Evolutionary conservation across 1,140 invertebrate species (phyloP).

Genomic region (Nasonia longicornis): DNA sequence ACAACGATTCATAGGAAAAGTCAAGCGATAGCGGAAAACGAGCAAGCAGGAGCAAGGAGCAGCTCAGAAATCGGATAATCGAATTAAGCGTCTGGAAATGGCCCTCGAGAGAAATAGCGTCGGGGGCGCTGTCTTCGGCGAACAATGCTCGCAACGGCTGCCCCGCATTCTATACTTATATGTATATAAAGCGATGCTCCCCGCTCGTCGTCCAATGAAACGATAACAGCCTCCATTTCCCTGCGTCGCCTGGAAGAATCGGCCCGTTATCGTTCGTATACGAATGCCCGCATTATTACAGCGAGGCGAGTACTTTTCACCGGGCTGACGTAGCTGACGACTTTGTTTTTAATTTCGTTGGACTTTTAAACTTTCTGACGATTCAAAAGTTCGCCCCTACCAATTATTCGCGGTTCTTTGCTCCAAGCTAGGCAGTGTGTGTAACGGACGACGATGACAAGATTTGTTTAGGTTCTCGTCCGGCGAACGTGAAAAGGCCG

Average conservation of each 20-base stretch:
- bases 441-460: background rate
- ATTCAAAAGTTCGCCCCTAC: background rate
- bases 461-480: background rate
- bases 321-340: background rate
- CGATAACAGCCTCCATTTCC: constrained; percentile 50
- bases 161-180: background rate
- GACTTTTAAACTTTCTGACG: background rate
- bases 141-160: constrained; percentile 21
- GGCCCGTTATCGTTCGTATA: constrained; percentile 45
- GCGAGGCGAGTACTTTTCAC: constrained; percentile 17
- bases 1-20: background rate
- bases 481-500: background rate
- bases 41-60: constrained; percentile 39
- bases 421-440: no score
- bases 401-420: background rate
- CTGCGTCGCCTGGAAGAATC: constrained; percentile 36
- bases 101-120: constrained; percentile 43
- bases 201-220: constrained; percentile 40
- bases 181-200: constrained; percentile 26
- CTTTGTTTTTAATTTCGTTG: constrained; percentile 10
- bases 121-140: background rate
- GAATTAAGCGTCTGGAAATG: constrained; percentile 54
- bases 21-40: background rate
- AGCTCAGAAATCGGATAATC: constrained; percentile 43
- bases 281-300: constrained; percentile 50